Conservation (phyloP, 1,140 invertebrate species). For the Lineus longissimus region DNA sequence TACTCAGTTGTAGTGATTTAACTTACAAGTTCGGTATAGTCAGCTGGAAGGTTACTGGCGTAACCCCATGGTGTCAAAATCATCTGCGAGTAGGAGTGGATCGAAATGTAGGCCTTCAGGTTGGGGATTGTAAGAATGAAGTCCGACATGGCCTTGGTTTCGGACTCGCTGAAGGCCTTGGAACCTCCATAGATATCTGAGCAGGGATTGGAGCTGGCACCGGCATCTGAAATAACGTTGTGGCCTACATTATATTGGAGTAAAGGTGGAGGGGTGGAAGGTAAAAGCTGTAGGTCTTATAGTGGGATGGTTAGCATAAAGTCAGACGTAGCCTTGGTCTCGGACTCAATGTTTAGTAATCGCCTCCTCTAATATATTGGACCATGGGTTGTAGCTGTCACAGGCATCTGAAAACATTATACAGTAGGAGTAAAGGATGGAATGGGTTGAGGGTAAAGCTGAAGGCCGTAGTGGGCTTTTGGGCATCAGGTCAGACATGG, state of each 20-base stretch:
- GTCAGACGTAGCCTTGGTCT: no score
- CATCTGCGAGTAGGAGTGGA: conserved; percentile 28
- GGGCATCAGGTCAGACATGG: no score
- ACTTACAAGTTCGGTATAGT: no score
- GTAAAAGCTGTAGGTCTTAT: neutral
- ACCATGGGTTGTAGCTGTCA: no score
- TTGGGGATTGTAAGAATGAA: neutral
- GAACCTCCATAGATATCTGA: conserved; percentile 82
- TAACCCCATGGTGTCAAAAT: conserved; percentile 24
- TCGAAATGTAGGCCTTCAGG: conserved; percentile 17
- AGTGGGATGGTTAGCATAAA: neutral
- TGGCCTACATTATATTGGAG: neutral
- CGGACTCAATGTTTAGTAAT: no score
- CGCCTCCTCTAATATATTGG: no score
- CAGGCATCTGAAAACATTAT: no score
- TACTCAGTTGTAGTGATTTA: no score
- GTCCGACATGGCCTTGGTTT: conserved; percentile 47
- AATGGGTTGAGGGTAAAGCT: no score
- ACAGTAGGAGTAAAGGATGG: no score
- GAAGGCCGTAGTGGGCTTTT: no score
- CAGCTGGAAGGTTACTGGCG: conserved; percentile 7
- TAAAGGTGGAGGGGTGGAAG: neutral
- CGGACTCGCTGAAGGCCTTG: conserved; percentile 82
- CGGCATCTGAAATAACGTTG: conserved; percentile 49
- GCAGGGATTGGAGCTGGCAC: conserved; percentile 77